Evolutionary conservation across 2,888 invertebrate species (phyloP), one percentile per base, ranked within the genome.

Genomic region (Erynnis tages): DNA sequence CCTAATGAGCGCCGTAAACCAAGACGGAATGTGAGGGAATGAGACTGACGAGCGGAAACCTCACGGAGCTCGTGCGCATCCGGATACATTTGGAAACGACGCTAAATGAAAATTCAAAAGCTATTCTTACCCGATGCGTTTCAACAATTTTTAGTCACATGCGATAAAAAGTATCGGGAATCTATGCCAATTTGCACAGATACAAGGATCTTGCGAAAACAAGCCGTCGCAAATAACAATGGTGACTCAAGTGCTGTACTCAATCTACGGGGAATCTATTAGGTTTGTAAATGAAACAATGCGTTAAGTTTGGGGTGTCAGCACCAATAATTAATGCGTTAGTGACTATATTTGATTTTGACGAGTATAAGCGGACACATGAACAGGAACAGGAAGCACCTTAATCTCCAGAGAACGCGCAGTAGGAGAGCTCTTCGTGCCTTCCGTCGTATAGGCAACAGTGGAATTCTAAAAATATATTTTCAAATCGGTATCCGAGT

Each of bases 1-100:
- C 47, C 57, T 65, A 66, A 66, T 61, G 64, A 63, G 55, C 54
- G 49, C 53, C 58, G 55, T 64, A 60, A 62, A 61, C 46, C 29
- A 47, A 38, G 46, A 35, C 46, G 60, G 54, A 57, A 58, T 59
- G 56, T 56, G 55, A 61, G 55, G 40, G 47, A 48, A 50, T 49
- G 59, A 54, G 54, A 60, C 55, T 56, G 60, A 65, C 48, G 54
- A 56, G 50, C 59, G 59, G 58, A 62, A 57, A 53, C 47, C 55
- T 54, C 47, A 54, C 43, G 44, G 35, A 56, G 54, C 57, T 54
- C 55, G 54, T 54, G 58, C 54, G 54, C 48, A 45, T 47, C 60
- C 64, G 65, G 62, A 66, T 56, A 60, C 44, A 50, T 50, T 44
- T 14, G 44, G 44, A 16, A 45, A 45, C 38, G 44, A 44, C 38